Evolutionary conservation across 64 coral and sea anemone genomes (phyloP).

Genomic region (Actinia tenebrosa): DNA sequence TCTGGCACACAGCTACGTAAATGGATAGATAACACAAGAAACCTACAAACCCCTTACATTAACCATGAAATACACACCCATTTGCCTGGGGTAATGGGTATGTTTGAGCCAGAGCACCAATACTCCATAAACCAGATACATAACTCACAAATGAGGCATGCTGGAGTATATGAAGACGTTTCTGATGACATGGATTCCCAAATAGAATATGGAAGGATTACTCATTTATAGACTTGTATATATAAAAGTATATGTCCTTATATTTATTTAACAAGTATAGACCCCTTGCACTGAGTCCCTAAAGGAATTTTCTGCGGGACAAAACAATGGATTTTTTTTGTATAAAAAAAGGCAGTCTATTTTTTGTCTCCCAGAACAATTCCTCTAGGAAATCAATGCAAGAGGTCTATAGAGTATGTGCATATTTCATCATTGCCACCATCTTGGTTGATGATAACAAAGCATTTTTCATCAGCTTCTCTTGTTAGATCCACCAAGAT

Average conservation of each 20-base stretch:
- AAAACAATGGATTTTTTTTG: too few relatives aligned
- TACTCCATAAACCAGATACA: not conserved
- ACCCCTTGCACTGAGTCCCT: too few relatives aligned
- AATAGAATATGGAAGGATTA: conserved; percentile 3
- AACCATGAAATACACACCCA: not conserved
- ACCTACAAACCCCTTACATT: not conserved
- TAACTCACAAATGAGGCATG: not conserved
- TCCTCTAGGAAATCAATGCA: too few relatives aligned
- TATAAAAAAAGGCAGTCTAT: too few relatives aligned
- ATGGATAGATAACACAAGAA: conserved; percentile 15
- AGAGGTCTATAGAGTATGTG: too few relatives aligned
- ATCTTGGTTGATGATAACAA: too few relatives aligned
- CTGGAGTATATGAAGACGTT: not conserved
- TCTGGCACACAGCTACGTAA: conserved; percentile 59
- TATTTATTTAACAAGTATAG: not conserved
- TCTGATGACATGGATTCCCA: not conserved
- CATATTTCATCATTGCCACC: too few relatives aligned
- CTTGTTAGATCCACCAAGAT: too few relatives aligned
- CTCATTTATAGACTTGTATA: not conserved
- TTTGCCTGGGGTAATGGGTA: not conserved
- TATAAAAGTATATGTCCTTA: too few relatives aligned
- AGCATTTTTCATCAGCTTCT: too few relatives aligned
- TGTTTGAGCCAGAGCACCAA: not conserved
- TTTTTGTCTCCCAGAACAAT: too few relatives aligned
- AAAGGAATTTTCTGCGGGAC: too few relatives aligned